A percentile compares a stretch with the other conserved stretches of the same genome.
Conservation (phyloP, 2,888 invertebrate genomes). For the Lasioglossum leucozonium region DNA sequence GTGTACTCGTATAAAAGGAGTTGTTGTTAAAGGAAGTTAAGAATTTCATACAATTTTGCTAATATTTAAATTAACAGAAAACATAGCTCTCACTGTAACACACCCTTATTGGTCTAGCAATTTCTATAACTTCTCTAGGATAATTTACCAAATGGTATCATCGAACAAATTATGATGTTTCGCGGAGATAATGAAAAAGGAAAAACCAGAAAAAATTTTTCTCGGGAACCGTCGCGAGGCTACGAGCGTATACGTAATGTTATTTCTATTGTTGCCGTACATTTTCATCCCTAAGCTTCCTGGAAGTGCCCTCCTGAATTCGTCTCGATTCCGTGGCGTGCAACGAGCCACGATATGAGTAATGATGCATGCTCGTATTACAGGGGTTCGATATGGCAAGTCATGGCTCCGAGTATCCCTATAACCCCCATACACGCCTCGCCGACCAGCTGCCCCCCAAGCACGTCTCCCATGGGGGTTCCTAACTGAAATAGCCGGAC, state of each 20-base stretch:
- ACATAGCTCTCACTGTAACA: not conserved
- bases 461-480: constrained; percentile 75
- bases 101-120: too few relatives aligned
- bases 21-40: too few relatives aligned
- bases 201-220: not conserved
- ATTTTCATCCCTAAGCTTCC: constrained; percentile 68
- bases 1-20: too few relatives aligned
- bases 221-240: constrained; percentile 57
- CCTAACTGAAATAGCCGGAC: constrained; percentile 65
- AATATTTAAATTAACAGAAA: not conserved
- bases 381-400: constrained; percentile 81
- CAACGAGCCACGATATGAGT: constrained; percentile 84
- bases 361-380: constrained; percentile 84
- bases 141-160: not conserved
- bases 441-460: constrained; percentile 71
- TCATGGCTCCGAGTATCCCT: constrained; percentile 82
- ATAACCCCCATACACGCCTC: constrained; percentile 68
- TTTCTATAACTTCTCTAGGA: too few relatives aligned
- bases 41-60: too few relatives aligned
- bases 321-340: constrained; percentile 77
- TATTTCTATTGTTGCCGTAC: constrained; percentile 59
- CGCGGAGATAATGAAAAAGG: not conserved
- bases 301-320: constrained; percentile 70
- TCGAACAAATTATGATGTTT: not conserved
- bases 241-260: constrained; percentile 38